A percentile compares a stretch with the other conserved stretches of the same genome.
phyloP scores from a whole-genome alignment of 2,888 invertebrate species.

The Nipponacmea schrenckii region DNA sequence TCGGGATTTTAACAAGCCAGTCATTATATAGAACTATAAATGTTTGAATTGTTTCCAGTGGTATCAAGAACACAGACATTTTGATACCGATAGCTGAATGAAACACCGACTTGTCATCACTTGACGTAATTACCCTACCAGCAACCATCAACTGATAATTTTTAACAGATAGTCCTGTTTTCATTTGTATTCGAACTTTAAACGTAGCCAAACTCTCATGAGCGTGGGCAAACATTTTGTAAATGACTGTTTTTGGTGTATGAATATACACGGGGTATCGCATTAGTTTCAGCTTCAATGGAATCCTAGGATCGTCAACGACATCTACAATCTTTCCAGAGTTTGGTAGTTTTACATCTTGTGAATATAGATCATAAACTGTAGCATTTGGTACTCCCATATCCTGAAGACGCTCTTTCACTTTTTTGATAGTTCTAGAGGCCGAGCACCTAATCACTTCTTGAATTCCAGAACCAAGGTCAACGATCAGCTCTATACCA shows the following conservation, averaged over 20 bases:
- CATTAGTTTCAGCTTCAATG: constrained; percentile 48
- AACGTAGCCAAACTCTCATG: constrained; percentile 46
- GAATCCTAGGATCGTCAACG: constrained; percentile 41
- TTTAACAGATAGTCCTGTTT: constrained; percentile 47
- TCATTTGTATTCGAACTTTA: constrained; percentile 48
- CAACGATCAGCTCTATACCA: constrained; percentile 48
- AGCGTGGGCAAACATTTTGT: constrained; percentile 49
- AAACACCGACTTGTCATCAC: constrained; percentile 41
- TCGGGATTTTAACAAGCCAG: constrained; percentile 44
- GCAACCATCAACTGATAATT: constrained; percentile 43
- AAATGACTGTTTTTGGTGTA: constrained; percentile 48
- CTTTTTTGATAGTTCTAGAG: constrained; percentile 42
- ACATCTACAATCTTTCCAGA: constrained; percentile 41
- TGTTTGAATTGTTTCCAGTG: constrained; percentile 33
- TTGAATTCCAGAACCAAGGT: constrained; percentile 47
- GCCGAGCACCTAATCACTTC: constrained; percentile 50
- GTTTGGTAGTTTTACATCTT: constrained; percentile 43
- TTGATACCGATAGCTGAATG: constrained; percentile 45
- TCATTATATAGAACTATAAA: constrained; percentile 47
- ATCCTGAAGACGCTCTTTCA: constrained; percentile 49
- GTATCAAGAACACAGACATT: constrained; percentile 48
- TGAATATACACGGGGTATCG: constrained; percentile 54
- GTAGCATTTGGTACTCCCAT: constrained; percentile 54
- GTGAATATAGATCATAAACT: constrained; percentile 43
- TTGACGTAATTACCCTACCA: constrained; percentile 43